Evolutionary conservation across 2,113 vertebrate species (phyloP), one percentile per base, ranked within the genome.

Genomic region (Perca flavescens): DNA sequence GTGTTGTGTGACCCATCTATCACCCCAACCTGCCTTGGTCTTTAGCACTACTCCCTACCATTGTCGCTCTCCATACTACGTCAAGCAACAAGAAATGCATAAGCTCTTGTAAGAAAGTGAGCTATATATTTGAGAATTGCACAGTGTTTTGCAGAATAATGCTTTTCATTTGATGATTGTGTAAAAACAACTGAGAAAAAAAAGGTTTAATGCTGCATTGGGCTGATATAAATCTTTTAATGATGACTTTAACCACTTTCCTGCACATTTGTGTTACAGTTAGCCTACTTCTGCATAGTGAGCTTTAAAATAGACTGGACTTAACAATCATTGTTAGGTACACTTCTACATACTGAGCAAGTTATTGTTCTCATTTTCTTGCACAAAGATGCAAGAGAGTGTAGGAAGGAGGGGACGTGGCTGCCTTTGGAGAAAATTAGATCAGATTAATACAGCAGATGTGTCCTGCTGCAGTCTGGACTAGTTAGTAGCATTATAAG

Each of bases 361-460:
- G 54, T 57, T 21, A 15, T 49, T 50, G 43, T 34, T 62, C 12
- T 62, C 17, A 15, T 16, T 60, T 47, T 49, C 16, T 25, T 10
- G 28, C 19, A n/a, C 9, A 52, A 13, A 40, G 9, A 22, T 31
- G 56, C 17, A 36, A 4, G 46, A 14, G 40, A 58, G 40, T 15
- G 49, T 3, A 7, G 25, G 8, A 36, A 19, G 28, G 19, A 66
- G 62, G 46, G 10, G 52, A 46, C 11, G 34, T 3, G n/a, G 17
- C 31, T 74, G 71, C 36, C 21, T 31, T 13, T 46, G n/a, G 43
- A 67, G 25, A 50, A 16, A 52, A 62, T 16, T 5, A 64, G 56
- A 43, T 75, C 62, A 75, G 70, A n/a, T 47, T 14, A 57, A 14
- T 52, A 9, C 3, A 75, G 65, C 65, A 77, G 69, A 49, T 72